Evolutionary conservation across 2,888 invertebrate genomes (phyloP).

Genomic region (Xanthorhoe designata): DNA sequence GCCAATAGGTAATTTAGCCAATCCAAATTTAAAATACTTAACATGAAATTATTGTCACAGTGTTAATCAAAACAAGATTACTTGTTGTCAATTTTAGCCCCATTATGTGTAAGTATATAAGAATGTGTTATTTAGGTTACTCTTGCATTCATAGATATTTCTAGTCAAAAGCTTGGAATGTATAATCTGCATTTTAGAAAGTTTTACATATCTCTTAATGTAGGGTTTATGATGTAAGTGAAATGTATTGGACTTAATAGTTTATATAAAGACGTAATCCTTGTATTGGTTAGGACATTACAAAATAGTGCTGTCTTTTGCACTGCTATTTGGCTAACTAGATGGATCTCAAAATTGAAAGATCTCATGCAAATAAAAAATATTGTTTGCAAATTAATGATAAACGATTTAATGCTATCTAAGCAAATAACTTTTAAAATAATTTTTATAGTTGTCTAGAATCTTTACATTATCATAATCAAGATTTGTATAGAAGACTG

Average conservation of each 20-base stretch:
- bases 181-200: constrained; percentile 38
- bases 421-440: constrained; percentile 28
- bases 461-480: constrained; percentile 57
- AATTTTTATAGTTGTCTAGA: constrained; percentile 46
- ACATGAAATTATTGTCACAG: too few species aligned
- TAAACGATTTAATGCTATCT: constrained; percentile 36
- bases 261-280: constrained; percentile 18
- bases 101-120: too few species aligned
- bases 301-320: background rate
- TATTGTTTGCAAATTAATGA: constrained; percentile 30
- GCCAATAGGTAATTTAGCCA: too few species aligned
- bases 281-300: background rate
- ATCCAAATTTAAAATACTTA: too few species aligned
- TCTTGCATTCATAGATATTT: constrained; percentile 28
- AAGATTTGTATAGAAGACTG: constrained; percentile 76
- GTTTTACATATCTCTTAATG: constrained; percentile 49
- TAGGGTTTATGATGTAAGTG: constrained; percentile 17
- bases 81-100: too few species aligned
- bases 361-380: constrained; percentile 14
- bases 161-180: constrained; percentile 4
- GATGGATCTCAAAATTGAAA: background rate
- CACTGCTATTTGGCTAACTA: background rate
- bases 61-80: too few species aligned
- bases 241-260: constrained; percentile 30
- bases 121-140: background rate